phyloP scores from a whole-genome alignment of 2,888 invertebrate genomes.

The Phrixothrix hirtus region DNA sequence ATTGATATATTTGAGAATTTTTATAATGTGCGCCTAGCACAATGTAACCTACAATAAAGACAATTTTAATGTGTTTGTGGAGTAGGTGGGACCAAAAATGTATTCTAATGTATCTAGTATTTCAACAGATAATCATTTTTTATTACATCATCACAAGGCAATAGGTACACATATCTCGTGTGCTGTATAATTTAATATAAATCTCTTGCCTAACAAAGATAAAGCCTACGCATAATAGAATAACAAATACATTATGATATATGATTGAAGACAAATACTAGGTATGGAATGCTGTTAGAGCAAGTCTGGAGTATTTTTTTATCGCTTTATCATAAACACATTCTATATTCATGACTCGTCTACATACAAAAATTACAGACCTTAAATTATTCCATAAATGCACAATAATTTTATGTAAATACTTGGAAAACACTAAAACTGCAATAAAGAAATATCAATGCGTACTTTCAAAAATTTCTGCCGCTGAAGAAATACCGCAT shows the following conservation, averaged over 20 bases:
- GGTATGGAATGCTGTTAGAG: slow-evolving; percentile 6
- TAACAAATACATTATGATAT: slow-evolving; percentile 2
- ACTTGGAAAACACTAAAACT: too few species aligned
- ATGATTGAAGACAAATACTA: slow-evolving; percentile 5
- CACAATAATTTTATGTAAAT: too few species aligned
- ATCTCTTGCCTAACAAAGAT: slow-evolving; percentile 12
- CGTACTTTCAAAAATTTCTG: too few species aligned
- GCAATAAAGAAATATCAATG: too few species aligned
- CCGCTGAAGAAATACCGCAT: too few species aligned
- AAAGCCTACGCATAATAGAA: slow-evolving; percentile 12
- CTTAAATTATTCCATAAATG: too few species aligned
- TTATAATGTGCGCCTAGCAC: too few species aligned
- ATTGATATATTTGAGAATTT: too few species aligned
- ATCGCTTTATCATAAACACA: too few species aligned
- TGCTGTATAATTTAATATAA: slow-evolving; percentile 9
- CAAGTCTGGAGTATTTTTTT: not conserved
- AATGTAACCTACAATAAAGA: not conserved
- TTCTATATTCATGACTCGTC: too few species aligned
- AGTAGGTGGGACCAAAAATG: not conserved
- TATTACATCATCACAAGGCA: slow-evolving; percentile 11
- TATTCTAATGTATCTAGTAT: not conserved
- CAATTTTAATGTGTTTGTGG: not conserved
- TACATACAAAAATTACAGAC: too few species aligned
- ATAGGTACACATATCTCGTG: slow-evolving; percentile 4
- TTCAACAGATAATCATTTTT: slow-evolving; percentile 1